Evolutionary conservation across 2,888 invertebrate genomes (phyloP), one percentile per base, ranked within the genome.

Genomic region (Mesodorylaimus sp.): DNA sequence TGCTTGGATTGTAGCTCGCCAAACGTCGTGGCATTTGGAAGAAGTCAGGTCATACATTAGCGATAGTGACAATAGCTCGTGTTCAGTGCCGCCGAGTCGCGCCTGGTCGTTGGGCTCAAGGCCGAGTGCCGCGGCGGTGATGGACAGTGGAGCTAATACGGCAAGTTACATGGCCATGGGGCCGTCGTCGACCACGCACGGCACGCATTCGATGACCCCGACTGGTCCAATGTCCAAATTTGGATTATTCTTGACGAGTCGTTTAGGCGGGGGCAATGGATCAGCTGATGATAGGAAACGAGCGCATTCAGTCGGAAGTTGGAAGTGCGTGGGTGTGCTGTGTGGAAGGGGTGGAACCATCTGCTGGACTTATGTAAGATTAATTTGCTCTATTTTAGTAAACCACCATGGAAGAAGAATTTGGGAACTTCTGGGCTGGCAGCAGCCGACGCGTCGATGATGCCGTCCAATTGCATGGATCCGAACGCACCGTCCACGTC

Each of bases 101-200:
- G 79, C 85, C 1, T 85, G 84, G 70, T 85, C 85, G 26, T 80
- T 86, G 55, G 86, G 86, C 24, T 84, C 83, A 49, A 76, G 80
- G 56, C 80, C 81, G 2, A 79, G 80, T 56, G 74, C 50, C 45
- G 50, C 19, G 44, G 5, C 21, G 3, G 7, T 26, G 44, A 10
- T 5, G 19, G 7, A 10, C 24, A 3, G 10, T 27, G 44, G 26
- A 7, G 41, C 19, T 7, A 21, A 13, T 7, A 13, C 16, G 13
- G 16, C 7, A 10, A 19, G 13, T 36, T 36, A n/a, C 10, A 36
- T 13, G 13, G 5, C 44, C 7, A 19, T 19, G 26, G 13, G 7
- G 26, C 44, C 13, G 44, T 3, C 7, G 24, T 10, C 13, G 44
- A 7, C 21, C 7, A 27, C 10, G 21, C 44, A 29, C n/a, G 19